Evolutionary conservation across 37 sponge, comb jelly and placozoan species (phyloP).

Genomic region (Spongia lamella): DNA sequence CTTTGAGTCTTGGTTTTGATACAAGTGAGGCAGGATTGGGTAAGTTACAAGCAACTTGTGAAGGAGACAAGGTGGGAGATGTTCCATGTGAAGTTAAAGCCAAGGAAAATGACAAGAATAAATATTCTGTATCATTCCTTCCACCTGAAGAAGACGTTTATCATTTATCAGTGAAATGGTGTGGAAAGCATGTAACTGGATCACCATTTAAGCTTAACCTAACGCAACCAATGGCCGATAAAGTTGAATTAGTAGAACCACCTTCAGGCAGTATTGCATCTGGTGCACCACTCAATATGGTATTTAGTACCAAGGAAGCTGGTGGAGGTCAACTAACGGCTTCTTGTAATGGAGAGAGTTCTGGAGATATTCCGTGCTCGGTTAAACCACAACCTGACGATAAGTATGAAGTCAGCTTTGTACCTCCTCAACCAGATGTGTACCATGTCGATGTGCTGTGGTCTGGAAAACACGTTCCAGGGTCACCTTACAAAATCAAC

Average conservation of each 20-base stretch:
- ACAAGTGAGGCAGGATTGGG: conserved; percentile 57
- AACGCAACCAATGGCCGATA: conserved; percentile 15
- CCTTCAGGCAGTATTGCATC: conserved; percentile 29
- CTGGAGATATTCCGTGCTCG: neutral
- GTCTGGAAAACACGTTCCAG: conserved; percentile 18
- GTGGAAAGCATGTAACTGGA: conserved; percentile 25
- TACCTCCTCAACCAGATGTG: conserved; percentile 7
- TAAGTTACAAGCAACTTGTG: conserved; percentile 30
- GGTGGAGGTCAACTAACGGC: conserved; percentile 18
- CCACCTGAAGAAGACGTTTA: conserved; percentile 49
- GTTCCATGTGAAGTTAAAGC: conserved; percentile 45
- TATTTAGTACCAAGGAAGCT: conserved; percentile 19
- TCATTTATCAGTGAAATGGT: conserved; percentile 27
- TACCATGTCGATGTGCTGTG: conserved; percentile 21
- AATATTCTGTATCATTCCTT: conserved; percentile 33
- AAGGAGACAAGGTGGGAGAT: conserved; percentile 22
- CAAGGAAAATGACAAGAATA: neutral
- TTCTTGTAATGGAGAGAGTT: conserved; percentile 1
- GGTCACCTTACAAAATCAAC: conserved; percentile 48
- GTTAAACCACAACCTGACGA: neutral
- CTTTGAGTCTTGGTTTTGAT: conserved; percentile 30
- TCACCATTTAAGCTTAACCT: conserved; percentile 48
- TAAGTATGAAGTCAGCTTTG: conserved; percentile 6
- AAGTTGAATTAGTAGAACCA: conserved; percentile 46
- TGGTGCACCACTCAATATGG: conserved; percentile 44